These are phyloP conservation scores for Psittacula cyanocephala DNA, from an alignment of 2,113 vertebrate genomes.

Conservation along the genomic window DNA sequence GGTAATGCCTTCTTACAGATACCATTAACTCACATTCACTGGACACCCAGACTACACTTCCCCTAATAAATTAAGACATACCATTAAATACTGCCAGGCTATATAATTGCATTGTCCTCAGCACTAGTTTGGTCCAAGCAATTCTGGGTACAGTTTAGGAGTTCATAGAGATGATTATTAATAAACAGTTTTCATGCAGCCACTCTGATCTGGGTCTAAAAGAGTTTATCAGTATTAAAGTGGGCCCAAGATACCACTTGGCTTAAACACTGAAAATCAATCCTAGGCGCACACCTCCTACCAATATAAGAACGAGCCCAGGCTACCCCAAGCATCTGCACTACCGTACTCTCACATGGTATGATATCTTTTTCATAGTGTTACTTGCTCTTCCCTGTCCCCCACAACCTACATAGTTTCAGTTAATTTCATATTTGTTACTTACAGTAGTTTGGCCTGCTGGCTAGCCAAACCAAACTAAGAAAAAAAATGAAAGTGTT, in stretches of 20 bases:
- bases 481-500: neutral
- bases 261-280: neutral
- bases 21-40: neutral
- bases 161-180: neutral
- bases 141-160: neutral
- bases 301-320: neutral
- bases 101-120: rapidly evolving
- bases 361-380: neutral
- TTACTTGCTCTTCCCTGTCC: neutral
- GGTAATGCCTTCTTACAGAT: neutral
- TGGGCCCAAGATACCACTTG: neutral
- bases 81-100: neutral
- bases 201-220: neutral
- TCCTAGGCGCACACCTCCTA: neutral
- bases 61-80: neutral
- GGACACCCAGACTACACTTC: neutral
- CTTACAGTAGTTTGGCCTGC: neutral
- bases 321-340: neutral
- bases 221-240: neutral
- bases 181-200: neutral
- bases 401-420: neutral
- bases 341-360: neutral
- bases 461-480: neutral
- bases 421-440: neutral
- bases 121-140: neutral